A percentile compares a stretch with the other conserved stretches of the same genome.
phyloP scores from a whole-genome alignment of 2,888 invertebrate species.

The Tachystola acroxantha region DNA sequence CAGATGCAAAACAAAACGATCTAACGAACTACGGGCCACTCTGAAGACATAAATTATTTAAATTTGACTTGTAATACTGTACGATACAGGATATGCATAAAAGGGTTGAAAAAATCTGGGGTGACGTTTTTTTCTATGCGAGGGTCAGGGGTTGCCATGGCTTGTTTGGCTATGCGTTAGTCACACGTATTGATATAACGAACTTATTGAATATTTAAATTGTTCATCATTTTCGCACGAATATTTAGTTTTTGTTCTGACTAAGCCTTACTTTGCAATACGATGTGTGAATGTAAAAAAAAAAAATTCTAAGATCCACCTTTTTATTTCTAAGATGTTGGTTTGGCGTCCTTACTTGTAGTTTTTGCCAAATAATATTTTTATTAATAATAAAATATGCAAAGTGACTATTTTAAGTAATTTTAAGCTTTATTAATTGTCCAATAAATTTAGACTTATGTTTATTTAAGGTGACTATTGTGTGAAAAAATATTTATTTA shows the following conservation, averaged over 20 bases:
- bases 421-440: too few species aligned
- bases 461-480: too few species aligned
- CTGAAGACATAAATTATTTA: constrained; percentile 71
- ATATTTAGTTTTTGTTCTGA: constrained; percentile 28
- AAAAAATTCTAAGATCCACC: too few species aligned
- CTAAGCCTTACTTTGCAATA: too few species aligned
- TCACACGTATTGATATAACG: constrained; percentile 49
- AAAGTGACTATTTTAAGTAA: too few species aligned
- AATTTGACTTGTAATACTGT: constrained; percentile 74
- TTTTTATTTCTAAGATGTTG: too few species aligned
- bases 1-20: constrained; percentile 60
- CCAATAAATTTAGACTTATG: too few species aligned
- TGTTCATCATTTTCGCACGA: constrained; percentile 54
- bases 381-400: too few species aligned
- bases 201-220: constrained; percentile 57
- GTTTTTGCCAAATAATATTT: too few species aligned
- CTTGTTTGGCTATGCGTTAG: constrained; percentile 50
- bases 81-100: constrained; percentile 74
- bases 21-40: constrained; percentile 49
- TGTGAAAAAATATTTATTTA: too few species aligned
- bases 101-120: constrained; percentile 69
- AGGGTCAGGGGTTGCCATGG: constrained; percentile 44
- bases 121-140: constrained; percentile 59
- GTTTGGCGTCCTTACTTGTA: too few species aligned
- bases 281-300: too few species aligned